These are phyloP conservation scores for Turdus rufiventris DNA, from an alignment of 2,113 vertebrate genomes.

Conservation along the genomic window DNA sequence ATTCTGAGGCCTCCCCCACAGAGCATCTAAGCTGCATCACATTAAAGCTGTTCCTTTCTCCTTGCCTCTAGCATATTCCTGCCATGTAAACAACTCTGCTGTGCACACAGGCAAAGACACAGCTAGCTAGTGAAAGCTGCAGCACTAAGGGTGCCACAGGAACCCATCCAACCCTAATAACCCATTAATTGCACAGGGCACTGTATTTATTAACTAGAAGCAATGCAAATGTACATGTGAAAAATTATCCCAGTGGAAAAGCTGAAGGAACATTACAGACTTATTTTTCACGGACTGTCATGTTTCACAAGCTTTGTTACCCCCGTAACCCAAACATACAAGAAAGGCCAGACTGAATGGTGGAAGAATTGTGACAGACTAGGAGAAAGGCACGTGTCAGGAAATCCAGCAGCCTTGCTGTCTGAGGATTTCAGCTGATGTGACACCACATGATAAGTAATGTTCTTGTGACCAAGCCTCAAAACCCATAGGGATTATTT, in stretches of 20 bases:
- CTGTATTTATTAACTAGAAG: slow-evolving; percentile 19
- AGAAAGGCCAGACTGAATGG: not conserved
- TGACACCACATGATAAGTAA: not conserved
- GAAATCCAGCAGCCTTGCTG: not conserved
- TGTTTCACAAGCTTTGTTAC: not conserved
- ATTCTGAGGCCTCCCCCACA: slow-evolving; percentile 17
- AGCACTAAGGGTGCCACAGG: not conserved
- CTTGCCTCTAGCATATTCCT: slow-evolving; percentile 58
- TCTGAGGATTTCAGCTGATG: not conserved
- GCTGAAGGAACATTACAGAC: not conserved
- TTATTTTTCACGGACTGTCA: not conserved
- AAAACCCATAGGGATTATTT: not conserved
- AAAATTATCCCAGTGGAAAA: not conserved
- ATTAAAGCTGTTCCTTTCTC: slow-evolving; percentile 55
- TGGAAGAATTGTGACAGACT: not conserved
- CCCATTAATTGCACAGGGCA: not conserved
- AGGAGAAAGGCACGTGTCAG: not conserved
- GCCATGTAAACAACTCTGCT: slow-evolving; percentile 48
- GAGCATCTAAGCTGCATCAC: slow-evolving; percentile 28
- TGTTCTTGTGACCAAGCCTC: not conserved
- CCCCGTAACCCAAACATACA: not conserved
- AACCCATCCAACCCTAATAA: not conserved
- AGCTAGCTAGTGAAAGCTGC: slow-evolving; percentile 23
- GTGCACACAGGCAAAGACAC: slow-evolving; percentile 14
- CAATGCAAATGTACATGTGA: not conserved